phyloP scores from a whole-genome alignment of 2,113 vertebrate species.

The Chloroceryle aenea region DNA sequence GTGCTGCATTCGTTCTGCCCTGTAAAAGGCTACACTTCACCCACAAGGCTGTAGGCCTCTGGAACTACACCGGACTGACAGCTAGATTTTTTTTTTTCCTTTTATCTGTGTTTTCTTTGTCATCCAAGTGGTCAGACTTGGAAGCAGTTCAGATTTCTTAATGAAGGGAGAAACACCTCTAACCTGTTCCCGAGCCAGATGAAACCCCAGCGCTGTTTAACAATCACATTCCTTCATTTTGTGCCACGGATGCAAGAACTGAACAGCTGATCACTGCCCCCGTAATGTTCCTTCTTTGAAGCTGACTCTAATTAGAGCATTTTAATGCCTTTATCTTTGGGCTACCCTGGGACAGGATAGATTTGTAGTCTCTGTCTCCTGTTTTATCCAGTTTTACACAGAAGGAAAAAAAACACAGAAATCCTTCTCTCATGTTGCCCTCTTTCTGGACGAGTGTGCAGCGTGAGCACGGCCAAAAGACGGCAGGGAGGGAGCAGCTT shows the following conservation, averaged over 20 bases:
- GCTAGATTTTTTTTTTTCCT: background rate
- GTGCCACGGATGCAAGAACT: background rate
- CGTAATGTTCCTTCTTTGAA: background rate
- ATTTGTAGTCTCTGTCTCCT: background rate
- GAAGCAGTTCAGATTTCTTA: background rate
- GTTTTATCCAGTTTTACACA: background rate
- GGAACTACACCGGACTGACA: background rate
- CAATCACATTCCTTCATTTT: conserved; percentile 9
- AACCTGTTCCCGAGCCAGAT: background rate
- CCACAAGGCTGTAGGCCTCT: background rate
- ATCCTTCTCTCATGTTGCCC: background rate
- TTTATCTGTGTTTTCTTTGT: background rate
- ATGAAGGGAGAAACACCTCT: background rate
- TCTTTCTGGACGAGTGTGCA: background rate
- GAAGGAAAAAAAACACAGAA: background rate
- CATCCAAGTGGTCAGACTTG: background rate
- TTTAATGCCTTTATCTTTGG: background rate
- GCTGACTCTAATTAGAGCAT: conserved; percentile 14
- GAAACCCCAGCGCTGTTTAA: background rate
- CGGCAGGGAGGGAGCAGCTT: background rate
- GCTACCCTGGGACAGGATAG: background rate
- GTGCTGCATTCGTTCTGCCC: background rate
- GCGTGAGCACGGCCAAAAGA: background rate
- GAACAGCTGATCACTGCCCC: conserved; percentile 13
- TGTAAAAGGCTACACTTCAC: background rate